Evolutionary conservation across 2,888 invertebrate genomes (phyloP), one percentile per base, ranked within the genome.

Genomic region (Mayetiola destructor): DNA sequence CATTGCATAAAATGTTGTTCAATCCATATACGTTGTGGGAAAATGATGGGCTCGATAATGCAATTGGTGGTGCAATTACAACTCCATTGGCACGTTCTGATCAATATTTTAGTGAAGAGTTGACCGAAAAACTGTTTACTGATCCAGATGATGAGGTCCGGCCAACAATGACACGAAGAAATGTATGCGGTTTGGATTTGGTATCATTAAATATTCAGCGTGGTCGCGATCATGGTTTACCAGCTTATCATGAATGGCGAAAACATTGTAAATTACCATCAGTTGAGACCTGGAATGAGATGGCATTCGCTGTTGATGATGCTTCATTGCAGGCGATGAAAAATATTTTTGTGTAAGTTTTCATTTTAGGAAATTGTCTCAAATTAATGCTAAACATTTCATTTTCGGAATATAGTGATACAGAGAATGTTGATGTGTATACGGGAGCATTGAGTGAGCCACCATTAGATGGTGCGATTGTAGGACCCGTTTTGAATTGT

Each of bases 151-250:
- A 55, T 42, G 65, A 64, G 14, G 53, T 53, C 10, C 29, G 30
- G 30, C 66, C 67, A 39, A 57, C 30, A 5, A 66, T 30, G 30
- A 39, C 0, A 16, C 23, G 20, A 40, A 32, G 18, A 10, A 35
- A 36, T 14, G 9, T 9, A 21, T 85, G 83, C 63, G 90, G 90
- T 1, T 74, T 91, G 58, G 92, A 93, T 75, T 74, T 92, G 65
- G 88, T 90, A 0, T 85, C 91, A 0, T 74, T 91, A 60, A 90
- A 92, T 71, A 88, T 93, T 64, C 91, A 93, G 70, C 78, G 91
- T 35, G 91, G 91, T 0, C 73, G 92, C 1, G 92, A 93, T 74
- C 91, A 92, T 68, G 92, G 91, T 0, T 73, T 93, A 58, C 85
- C 88, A 0, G 73, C 84, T 0, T 93, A 92, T 70, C 78, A 81